These are phyloP conservation scores for Drosophila greeni DNA, from an alignment of 2,888 invertebrate species.

Conservation along the genomic window DNA sequence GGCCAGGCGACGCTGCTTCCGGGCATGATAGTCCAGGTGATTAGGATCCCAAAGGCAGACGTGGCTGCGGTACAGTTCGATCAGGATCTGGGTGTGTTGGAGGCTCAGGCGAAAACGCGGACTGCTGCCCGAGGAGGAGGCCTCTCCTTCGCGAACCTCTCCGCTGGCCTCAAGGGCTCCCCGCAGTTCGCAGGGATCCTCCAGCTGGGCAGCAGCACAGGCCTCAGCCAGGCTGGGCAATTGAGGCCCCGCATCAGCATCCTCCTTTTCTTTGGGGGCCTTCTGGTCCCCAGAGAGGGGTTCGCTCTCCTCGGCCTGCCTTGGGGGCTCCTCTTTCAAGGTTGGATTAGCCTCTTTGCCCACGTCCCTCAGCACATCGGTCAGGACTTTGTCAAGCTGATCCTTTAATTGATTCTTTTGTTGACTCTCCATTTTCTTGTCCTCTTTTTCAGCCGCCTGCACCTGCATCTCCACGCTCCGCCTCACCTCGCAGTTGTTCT, in stretches of 20 bases:
- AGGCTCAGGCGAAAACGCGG: slow-evolving; percentile 53
- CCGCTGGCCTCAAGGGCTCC: slow-evolving; percentile 4
- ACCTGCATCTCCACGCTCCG: not conserved
- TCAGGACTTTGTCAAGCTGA: not conserved
- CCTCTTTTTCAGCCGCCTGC: not conserved
- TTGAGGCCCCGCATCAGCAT: not conserved
- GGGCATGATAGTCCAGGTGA: slow-evolving; percentile 63
- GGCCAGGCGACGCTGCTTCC: slow-evolving; percentile 61
- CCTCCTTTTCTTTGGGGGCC: not conserved
- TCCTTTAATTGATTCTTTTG: not conserved
- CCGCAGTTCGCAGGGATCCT: slow-evolving; percentile 13
- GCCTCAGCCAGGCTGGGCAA: slow-evolving; percentile 29
- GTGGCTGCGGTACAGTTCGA: slow-evolving; percentile 59
- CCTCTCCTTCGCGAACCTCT: not conserved
- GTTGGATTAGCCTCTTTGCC: not conserved
- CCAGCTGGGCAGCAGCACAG: slow-evolving; percentile 12
- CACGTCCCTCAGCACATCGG: not conserved
- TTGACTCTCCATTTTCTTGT: not conserved
- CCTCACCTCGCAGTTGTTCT: slow-evolving; percentile 47
- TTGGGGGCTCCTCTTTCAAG: not conserved
- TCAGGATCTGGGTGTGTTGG: slow-evolving; percentile 59
- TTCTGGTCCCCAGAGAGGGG: not conserved
- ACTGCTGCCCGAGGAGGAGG: not conserved
- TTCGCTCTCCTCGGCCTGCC: not conserved
- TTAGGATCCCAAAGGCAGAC: slow-evolving; percentile 72